A percentile compares a stretch with the other conserved stretches of the same genome.
phyloP scores from a whole-genome alignment of 2,797 vertebrate genomes.

The Ciconia nigra region DNA sequence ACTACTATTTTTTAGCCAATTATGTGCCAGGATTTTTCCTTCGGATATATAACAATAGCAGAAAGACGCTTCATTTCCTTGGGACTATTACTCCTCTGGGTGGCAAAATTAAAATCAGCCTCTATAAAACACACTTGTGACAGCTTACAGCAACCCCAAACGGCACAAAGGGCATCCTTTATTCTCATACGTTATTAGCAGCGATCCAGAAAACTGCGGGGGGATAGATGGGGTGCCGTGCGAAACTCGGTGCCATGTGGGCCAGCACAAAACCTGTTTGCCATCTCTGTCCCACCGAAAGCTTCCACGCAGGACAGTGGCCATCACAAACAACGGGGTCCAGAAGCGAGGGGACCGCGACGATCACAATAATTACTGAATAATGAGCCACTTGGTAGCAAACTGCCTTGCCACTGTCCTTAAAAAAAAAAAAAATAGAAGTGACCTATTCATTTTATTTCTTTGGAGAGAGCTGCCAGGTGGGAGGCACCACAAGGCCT shows the following conservation, averaged over 20 bases:
- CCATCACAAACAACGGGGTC: rapidly evolving
- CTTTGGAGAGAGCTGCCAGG: not conserved
- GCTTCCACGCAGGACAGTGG: rapidly evolving
- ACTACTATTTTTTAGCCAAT: slow-evolving; percentile 64
- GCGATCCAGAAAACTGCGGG: not conserved
- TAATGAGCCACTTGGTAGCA: not conserved
- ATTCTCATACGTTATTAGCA: not conserved
- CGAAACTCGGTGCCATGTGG: rapidly evolving
- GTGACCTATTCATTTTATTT: rapidly evolving
- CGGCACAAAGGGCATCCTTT: not conserved
- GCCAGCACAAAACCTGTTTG: not conserved
- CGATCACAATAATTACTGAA: rapidly evolving
- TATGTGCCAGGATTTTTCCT: slow-evolving; percentile 54
- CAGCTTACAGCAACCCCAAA: not conserved
- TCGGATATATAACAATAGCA: slow-evolving; percentile 59
- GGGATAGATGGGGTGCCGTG: rapidly evolving
- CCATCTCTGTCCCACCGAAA: too few species aligned
- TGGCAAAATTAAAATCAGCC: slow-evolving; percentile 66
- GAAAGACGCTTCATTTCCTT: slow-evolving; percentile 29
- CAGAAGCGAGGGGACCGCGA: rapidly evolving
- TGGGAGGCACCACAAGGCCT: not conserved
- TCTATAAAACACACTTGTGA: not conserved
- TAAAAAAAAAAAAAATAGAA: not conserved
- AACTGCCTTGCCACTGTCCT: not conserved
- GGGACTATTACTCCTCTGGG: slow-evolving; percentile 51